Conservation (phyloP, 1,140 invertebrate species). For the Littorina saxatilis region DNA sequence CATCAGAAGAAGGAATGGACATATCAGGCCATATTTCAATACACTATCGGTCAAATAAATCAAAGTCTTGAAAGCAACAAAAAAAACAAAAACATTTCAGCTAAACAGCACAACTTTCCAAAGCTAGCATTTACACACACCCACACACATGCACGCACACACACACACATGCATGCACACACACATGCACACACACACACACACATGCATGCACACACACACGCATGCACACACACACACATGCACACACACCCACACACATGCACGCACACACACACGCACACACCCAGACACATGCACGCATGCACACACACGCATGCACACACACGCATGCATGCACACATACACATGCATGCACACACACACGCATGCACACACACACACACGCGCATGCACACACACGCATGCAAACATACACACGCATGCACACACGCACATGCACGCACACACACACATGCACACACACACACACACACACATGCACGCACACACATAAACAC, state of each 20-base stretch:
- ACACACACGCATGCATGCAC: constrained; percentile 15
- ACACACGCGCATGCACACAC: constrained; percentile 11
- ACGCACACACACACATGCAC: background rate
- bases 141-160: constrained; percentile 9
- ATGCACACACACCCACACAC: too few relatives aligned
- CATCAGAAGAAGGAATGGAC: too few relatives aligned
- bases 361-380: constrained; percentile 19
- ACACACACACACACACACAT: constrained; percentile 11
- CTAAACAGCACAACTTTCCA: too few relatives aligned
- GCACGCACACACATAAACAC: too few relatives aligned
- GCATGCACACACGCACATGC: background rate
- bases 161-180: constrained; percentile 8
- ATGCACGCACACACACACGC: too few relatives aligned
- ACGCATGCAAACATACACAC: too few relatives aligned
- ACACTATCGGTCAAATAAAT: too few relatives aligned
- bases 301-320: constrained; percentile 10
- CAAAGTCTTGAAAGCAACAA: too few relatives aligned
- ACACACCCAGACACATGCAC: too few relatives aligned
- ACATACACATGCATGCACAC: background rate
- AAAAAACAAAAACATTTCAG: too few relatives aligned
- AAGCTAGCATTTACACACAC: background rate
- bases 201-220: background rate
- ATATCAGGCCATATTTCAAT: too few relatives aligned
- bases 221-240: constrained; percentile 25
- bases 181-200: constrained; percentile 14